A percentile compares a stretch with the other conserved stretches of the same genome.
Evolutionary conservation across 2,797 vertebrate genomes (phyloP).

Genomic region (Malacoraja senta): DNA sequence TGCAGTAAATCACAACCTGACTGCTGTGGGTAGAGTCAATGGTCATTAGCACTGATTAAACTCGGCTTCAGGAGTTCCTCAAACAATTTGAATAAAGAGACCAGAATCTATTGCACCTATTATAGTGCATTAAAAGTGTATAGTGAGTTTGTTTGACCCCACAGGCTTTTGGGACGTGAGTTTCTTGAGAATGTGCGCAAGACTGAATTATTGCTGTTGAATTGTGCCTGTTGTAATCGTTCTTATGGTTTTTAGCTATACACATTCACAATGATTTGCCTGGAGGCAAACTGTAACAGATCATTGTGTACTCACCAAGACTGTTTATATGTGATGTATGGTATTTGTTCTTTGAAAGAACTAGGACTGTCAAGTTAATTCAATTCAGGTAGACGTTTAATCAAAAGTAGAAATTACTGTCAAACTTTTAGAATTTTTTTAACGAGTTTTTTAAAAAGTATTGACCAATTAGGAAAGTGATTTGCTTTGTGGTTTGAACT

Average conservation of each 20-base stretch:
- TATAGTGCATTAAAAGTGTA: conserved; percentile 25
- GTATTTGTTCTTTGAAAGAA: conserved; percentile 22
- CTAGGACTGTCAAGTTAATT: conserved; percentile 15
- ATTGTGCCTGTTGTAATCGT: conserved; percentile 2
- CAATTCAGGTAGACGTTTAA: neutral
- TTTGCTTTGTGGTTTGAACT: neutral
- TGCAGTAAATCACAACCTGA: conserved; percentile 51
- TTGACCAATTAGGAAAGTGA: neutral
- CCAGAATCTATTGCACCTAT: conserved; percentile 46
- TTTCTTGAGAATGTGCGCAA: conserved; percentile 40
- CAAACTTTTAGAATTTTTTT: neutral
- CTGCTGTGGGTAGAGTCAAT: conserved; percentile 52
- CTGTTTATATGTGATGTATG: conserved; percentile 18
- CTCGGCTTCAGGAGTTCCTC: conserved; percentile 55
- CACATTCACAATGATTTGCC: neutral
- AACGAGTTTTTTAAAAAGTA: neutral
- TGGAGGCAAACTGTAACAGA: conserved; percentile 16
- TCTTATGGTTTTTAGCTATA: neutral
- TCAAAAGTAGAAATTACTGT: neutral
- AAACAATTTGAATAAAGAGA: conserved; percentile 51
- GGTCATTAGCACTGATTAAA: conserved; percentile 61
- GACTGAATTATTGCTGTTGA: conserved; percentile 25
- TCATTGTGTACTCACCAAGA: conserved; percentile 25
- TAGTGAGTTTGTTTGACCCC: conserved; percentile 32
- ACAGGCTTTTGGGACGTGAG: conserved; percentile 30